phyloP scores from a whole-genome alignment of 2,797 vertebrate genomes.

The Pygocentrus nattereri region DNA sequence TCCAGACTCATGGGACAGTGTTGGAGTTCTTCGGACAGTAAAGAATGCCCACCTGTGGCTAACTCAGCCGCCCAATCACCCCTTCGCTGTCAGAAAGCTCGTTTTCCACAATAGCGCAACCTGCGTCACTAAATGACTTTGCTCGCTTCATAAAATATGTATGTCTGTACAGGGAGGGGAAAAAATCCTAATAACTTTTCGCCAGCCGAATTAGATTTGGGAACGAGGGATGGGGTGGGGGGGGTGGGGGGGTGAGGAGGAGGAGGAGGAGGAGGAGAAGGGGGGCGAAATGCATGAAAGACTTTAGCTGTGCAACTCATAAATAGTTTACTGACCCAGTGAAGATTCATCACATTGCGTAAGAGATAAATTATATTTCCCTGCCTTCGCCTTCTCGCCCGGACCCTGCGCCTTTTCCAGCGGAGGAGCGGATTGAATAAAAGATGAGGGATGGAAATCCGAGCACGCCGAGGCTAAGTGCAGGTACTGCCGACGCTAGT shows the following conservation, averaged over 20 bases:
- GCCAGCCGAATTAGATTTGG: conserved; percentile 64
- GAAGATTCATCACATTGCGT: conserved; percentile 69
- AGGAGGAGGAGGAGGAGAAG: conserved; percentile 14
- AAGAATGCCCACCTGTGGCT: background rate
- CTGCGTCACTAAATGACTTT: conserved; percentile 61
- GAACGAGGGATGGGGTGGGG: conserved; percentile 32
- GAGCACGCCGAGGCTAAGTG: conserved; percentile 50
- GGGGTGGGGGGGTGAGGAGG: background rate
- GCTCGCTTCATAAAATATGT: conserved; percentile 68
- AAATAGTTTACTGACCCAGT: conserved; percentile 69
- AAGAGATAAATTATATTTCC: conserved; percentile 68
- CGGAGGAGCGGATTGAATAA: conserved; percentile 63
- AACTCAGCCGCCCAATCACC: background rate
- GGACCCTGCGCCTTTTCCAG: conserved; percentile 36
- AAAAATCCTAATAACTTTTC: conserved; percentile 65
- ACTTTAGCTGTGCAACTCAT: conserved; percentile 64
- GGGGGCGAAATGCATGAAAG: conserved; percentile 59
- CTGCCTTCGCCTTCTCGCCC: conserved; percentile 53
- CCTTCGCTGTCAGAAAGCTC: conserved; percentile 43
- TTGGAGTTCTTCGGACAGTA: background rate
- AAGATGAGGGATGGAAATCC: conserved; percentile 63
- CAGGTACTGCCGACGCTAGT: conserved; percentile 54
- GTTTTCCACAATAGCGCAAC: conserved; percentile 55
- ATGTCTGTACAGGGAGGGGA: conserved; percentile 58
- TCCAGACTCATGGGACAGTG: background rate